Percentiles rank a stretch among this genome's conserved stretches.
Evolutionary conservation across 2,888 invertebrate genomes (phyloP).

Genomic region (Agrypnus murinus): DNA sequence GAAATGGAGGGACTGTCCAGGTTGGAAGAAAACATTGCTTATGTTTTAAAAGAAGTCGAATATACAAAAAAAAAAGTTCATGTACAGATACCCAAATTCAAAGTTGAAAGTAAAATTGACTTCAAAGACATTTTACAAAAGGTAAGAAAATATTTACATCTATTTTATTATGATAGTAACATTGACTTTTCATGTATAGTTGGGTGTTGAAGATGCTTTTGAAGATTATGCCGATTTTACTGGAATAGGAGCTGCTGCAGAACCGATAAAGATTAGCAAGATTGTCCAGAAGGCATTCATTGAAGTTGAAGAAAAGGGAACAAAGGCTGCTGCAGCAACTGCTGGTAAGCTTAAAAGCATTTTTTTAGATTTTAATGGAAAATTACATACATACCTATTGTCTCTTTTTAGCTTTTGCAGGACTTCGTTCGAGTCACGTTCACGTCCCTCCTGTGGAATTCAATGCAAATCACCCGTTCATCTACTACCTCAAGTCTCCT

Average conservation of each 20-base stretch:
- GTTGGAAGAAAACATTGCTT: constrained; percentile 43
- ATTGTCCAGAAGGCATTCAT: constrained; percentile 68
- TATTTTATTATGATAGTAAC: not conserved
- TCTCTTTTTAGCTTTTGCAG: no score
- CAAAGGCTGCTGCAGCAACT: constrained; percentile 31
- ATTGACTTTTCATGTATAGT: constrained; percentile 31
- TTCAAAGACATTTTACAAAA: constrained; percentile 25
- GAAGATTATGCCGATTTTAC: constrained; percentile 57
- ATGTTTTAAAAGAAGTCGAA: constrained; percentile 40
- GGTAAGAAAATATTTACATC: constrained; percentile 29
- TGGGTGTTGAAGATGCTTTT: constrained; percentile 54
- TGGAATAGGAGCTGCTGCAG: constrained; percentile 58
- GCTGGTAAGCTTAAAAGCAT: constrained; percentile 34
- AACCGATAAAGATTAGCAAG: constrained; percentile 59
- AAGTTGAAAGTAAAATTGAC: constrained; percentile 26
- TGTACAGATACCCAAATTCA: constrained; percentile 26
- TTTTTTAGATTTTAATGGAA: no score
- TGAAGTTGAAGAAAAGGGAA: constrained; percentile 66
- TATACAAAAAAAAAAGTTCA: not conserved
- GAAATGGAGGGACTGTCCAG: constrained; percentile 50
- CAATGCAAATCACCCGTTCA: no score
- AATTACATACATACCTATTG: no score
- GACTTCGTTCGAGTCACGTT: no score
- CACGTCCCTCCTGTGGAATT: no score
- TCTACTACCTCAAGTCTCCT: no score